A percentile compares a stretch with the other conserved stretches of the same genome.
Conservation (phyloP, 37 sponge, comb jelly and placozoan genomes). For the Halichondria panicea region DNA sequence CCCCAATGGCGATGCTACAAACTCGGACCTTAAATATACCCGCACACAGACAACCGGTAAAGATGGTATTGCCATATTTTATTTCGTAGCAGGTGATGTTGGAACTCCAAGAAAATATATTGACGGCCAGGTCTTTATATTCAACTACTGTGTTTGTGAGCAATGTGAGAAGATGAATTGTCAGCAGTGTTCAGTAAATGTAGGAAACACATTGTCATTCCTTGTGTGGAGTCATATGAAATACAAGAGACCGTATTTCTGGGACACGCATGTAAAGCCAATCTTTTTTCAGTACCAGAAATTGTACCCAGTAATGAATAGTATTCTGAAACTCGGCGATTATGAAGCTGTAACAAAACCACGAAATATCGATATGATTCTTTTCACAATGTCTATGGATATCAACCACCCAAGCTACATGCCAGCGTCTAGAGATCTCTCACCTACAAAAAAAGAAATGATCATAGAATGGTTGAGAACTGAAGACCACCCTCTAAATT, state of each 20-base stretch:
- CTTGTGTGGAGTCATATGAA: not conserved
- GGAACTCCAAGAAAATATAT: not conserved
- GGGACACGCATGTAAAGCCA: conserved; percentile 28
- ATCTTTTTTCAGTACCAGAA: conserved; percentile 42
- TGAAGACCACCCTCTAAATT: not conserved
- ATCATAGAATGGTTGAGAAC: conserved; percentile 28
- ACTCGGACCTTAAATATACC: no score
- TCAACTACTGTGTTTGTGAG: conserved; percentile 7
- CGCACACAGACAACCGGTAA: not conserved
- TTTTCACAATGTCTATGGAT: conserved; percentile 5
- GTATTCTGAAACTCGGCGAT: conserved; percentile 28
- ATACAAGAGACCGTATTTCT: not conserved
- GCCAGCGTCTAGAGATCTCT: conserved; percentile 64
- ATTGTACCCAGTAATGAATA: conserved; percentile 50
- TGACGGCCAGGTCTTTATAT: conserved; percentile 26
- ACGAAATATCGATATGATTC: conserved; percentile 28
- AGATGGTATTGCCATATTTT: conserved; percentile 10
- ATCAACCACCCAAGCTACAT: conserved; percentile 57
- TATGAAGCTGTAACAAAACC: conserved; percentile 31
- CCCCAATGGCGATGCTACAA: no score
- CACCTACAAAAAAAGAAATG: conserved; percentile 15
- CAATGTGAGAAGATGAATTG: not conserved
- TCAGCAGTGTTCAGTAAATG: not conserved
- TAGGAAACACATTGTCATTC: not conserved
- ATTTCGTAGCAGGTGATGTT: not conserved